These are phyloP conservation scores for Talpa occidentalis DNA, from an alignment of 2,113 vertebrate genomes.

Conservation along the genomic window DNA sequence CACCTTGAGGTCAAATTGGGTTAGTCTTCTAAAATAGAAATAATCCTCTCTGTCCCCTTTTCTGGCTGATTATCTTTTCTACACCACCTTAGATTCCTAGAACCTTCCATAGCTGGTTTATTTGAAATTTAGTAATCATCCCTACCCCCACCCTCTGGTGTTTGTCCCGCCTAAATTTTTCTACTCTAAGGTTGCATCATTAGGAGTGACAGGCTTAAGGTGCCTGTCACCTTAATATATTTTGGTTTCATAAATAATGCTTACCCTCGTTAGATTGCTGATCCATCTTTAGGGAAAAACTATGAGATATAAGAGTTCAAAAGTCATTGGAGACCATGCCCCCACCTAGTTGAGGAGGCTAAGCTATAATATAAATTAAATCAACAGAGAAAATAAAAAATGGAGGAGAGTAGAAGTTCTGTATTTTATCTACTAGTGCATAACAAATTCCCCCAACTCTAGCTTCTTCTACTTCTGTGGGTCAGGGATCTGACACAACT, in stretches of 20 bases:
- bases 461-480: not conserved
- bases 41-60: no score
- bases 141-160: no score
- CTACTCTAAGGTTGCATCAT: no score
- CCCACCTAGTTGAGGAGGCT: not conserved
- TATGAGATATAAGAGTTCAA: not conserved
- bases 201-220: no score
- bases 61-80: no score
- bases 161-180: no score
- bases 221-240: not conserved
- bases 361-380: not conserved
- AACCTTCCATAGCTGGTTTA: no score
- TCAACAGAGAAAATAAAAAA: not conserved
- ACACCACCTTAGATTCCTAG: no score
- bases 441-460: not conserved
- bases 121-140: no score
- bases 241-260: not conserved
- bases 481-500: not conserved
- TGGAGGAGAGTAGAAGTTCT: not conserved
- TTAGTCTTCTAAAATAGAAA: no score
- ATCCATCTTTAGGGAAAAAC: not conserved
- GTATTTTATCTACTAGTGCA: not conserved
- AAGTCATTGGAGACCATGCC: not conserved
- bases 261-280: not conserved
- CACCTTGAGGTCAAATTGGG: no score